Evolutionary conservation across 2,888 invertebrate genomes (phyloP), one percentile per base, ranked within the genome.

Genomic region (Caenorhabditis imperialis): DNA sequence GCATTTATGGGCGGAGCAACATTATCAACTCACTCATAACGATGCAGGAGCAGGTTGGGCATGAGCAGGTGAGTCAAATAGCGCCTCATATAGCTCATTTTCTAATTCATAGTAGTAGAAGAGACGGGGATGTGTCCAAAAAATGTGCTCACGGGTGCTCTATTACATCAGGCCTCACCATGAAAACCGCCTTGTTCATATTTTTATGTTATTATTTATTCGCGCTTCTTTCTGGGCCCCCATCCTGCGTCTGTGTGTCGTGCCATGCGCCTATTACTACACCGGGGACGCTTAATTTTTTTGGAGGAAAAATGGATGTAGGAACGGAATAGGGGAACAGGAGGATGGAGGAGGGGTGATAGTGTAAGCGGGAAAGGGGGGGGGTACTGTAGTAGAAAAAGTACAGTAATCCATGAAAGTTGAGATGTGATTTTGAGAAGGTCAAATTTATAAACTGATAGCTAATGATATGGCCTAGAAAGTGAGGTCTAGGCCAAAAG

Each of bases 131-230:
- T 65, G 44, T 65, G 65, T 65, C 55, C 65, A 65, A 65, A 65
- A 65, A 65, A 65, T 70, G n/a, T n/a, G 70, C 70, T 70, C 70
- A 70, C 70, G 70, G 70, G 70, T 60, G 54, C 70, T 70, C 60
- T 61, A 70, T 70, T 70, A 70, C 70, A 70, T 70, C 47, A 44
- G 47, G n/a, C 55, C 47, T 47, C 47, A 45, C 57, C 35, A 35
- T 47, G 47, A 38, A 35, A 45, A 47, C 47, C 58, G 47, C 47
- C 58, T 50, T 53, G 40, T 47, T 44, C 22, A 53, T 54, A 47
- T 54, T 70, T 70, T 70, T 70, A 70, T 70, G 70, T 70, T 70
- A 70, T 70, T 70, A 70, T 70, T 70, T 70, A 70, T 70, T 70
- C 69, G 69, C 23, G n/a, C n/a, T n/a, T n/a, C n/a, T n/a, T n/a